Conservation (phyloP, 2,113 vertebrate genomes). For the Rhabdornis inornatus region DNA sequence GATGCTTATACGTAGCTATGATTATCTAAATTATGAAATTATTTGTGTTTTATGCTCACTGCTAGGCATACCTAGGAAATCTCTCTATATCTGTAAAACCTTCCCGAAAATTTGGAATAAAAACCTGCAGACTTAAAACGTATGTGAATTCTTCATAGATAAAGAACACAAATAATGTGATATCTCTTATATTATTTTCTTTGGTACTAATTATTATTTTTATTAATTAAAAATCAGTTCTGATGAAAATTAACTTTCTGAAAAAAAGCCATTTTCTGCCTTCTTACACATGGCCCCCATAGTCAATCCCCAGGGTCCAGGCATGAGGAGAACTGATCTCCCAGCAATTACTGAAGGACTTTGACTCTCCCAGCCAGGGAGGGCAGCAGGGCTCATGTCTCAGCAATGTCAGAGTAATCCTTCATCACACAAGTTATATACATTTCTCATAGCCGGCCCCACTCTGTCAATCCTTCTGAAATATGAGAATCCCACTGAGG, state of each 20-base stretch:
- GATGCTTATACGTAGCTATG: background rate
- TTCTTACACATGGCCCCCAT: fast-evolving
- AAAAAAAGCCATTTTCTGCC: background rate
- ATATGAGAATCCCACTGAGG: background rate
- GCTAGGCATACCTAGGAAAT: background rate
- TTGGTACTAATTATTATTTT: background rate
- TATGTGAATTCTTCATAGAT: background rate
- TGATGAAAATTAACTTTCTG: background rate
- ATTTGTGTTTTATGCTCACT: background rate
- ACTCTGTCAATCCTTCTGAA: conserved; percentile 11
- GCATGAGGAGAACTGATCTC: background rate
- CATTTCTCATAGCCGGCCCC: background rate
- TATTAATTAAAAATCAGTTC: background rate
- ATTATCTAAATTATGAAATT: background rate
- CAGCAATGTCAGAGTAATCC: background rate
- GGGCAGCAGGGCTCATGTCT: background rate
- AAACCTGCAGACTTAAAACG: background rate
- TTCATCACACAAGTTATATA: background rate
- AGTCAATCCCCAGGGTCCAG: background rate
- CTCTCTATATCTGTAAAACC: background rate
- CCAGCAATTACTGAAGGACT: background rate
- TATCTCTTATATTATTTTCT: background rate
- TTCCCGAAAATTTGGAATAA: background rate
- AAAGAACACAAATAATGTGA: background rate
- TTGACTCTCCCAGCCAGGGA: background rate